Conservation (phyloP, 2,888 invertebrate species). For the Rhynchonema sp. region DNA sequence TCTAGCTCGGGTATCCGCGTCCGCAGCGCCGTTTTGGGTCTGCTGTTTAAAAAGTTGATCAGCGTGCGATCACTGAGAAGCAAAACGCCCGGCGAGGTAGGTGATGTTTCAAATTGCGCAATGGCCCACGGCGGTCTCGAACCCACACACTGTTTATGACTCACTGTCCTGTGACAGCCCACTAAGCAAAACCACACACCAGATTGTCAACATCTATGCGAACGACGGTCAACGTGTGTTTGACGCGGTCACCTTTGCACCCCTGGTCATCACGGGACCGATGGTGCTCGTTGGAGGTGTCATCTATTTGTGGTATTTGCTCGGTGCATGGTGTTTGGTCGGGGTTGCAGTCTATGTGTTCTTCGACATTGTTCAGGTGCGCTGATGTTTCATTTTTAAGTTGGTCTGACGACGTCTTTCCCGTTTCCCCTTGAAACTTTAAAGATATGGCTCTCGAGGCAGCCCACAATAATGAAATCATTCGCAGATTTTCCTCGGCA, state of each 20-base stretch:
- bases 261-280: constrained; percentile 26
- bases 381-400: no score
- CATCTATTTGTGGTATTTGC: constrained; percentile 27
- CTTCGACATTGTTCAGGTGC: constrained; percentile 30
- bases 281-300: constrained; percentile 15
- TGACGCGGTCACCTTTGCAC: constrained; percentile 31
- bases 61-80: constrained; percentile 23
- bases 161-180: no score
- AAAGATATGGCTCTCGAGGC: no score
- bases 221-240: constrained; percentile 34
- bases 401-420: no score
- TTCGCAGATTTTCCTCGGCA: constrained; percentile 19
- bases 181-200: constrained; percentile 1
- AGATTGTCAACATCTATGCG: constrained; percentile 33
- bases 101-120: not conserved
- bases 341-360: constrained; percentile 28
- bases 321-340: constrained; percentile 32
- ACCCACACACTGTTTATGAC: no score
- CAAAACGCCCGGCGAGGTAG: constrained; percentile 31
- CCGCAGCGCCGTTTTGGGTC: constrained; percentile 28
- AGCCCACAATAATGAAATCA: no score
- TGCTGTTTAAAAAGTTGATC: constrained; percentile 31
- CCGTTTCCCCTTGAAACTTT: no score
- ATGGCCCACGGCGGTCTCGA: no score
- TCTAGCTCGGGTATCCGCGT: constrained; percentile 26